Evolutionary conservation across 2,113 vertebrate genomes (phyloP).

Genomic region (Coryphaenoides rupestris): DNA sequence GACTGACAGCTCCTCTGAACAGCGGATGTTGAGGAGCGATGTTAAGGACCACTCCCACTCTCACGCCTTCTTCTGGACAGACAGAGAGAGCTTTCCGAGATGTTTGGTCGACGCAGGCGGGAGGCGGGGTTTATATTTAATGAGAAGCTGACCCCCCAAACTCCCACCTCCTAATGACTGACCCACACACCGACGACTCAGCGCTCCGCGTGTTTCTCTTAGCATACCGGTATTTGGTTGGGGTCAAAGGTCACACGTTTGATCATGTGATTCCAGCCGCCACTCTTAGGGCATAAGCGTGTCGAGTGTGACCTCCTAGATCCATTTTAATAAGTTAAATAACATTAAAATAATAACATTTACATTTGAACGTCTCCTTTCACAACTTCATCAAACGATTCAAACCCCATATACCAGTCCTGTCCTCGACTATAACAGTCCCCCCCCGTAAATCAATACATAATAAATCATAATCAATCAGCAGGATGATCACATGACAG

Average conservation of each 20-base stretch:
- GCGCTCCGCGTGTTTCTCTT: too few species aligned
- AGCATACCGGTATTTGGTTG: too few species aligned
- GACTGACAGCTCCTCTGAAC: slow-evolving; percentile 64
- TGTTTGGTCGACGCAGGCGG: slow-evolving; percentile 24
- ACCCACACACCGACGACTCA: slow-evolving; percentile 35
- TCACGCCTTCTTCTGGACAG: slow-evolving; percentile 48
- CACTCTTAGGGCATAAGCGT: slow-evolving; percentile 41
- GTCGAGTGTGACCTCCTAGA: slow-evolving; percentile 55
- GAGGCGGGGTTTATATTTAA: slow-evolving; percentile 46
- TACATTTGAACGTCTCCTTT: slow-evolving; percentile 62
- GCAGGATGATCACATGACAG: too few species aligned
- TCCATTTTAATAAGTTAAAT: too few species aligned
- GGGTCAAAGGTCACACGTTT: slow-evolving; percentile 26
- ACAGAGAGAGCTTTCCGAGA: slow-evolving; percentile 43
- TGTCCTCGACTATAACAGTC: too few species aligned
- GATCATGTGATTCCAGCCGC: slow-evolving; percentile 58
- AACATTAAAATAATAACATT: too few species aligned
- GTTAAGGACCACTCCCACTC: slow-evolving; percentile 56
- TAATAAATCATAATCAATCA: too few species aligned
- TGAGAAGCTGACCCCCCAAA: slow-evolving; percentile 64
- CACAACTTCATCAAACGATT: slow-evolving; percentile 65
- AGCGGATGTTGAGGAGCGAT: slow-evolving; percentile 51
- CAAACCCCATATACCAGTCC: too few species aligned
- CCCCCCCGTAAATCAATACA: too few species aligned
- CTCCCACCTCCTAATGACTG: slow-evolving; percentile 54